A percentile compares a stretch with the other conserved stretches of the same genome.
Conservation (phyloP, 2,113 vertebrate species). For the Andinoacara biseriatus region DNA sequence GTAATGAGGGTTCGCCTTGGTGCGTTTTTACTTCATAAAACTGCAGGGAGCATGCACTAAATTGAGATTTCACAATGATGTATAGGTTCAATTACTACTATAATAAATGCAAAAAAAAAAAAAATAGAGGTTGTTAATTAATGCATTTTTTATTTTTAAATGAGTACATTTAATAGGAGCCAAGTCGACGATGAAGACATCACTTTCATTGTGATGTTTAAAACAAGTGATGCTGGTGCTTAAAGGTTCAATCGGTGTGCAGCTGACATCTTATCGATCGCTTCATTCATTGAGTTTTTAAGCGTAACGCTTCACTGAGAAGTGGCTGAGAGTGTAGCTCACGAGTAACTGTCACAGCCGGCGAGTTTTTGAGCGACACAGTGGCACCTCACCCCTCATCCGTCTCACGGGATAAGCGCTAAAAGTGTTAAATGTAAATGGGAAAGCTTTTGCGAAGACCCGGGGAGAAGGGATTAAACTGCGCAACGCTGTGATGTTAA, state of each 20-base stretch:
- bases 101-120: not conserved
- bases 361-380: constrained; percentile 40
- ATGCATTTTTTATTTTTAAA: not conserved
- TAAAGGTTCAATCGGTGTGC: not conserved
- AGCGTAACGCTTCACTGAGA: not conserved
- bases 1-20: not conserved
- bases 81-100: not conserved
- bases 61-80: not conserved
- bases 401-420: constrained; percentile 53
- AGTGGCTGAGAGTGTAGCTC: not conserved
- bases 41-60: not conserved
- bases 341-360: constrained; percentile 29
- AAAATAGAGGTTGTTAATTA: not conserved
- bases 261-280: not conserved
- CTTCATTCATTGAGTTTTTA: not conserved
- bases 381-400: constrained; percentile 42
- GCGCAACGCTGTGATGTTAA: constrained; percentile 44
- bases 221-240: not conserved
- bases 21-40: not conserved
- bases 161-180: not conserved
- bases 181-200: constrained; percentile 41
- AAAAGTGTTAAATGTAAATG: constrained; percentile 62
- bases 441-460: constrained; percentile 45
- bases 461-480: constrained; percentile 65
- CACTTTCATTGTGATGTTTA: constrained; percentile 8